Conservation (phyloP, 2,888 invertebrate genomes). For the Cheilosia variabilis region DNA sequence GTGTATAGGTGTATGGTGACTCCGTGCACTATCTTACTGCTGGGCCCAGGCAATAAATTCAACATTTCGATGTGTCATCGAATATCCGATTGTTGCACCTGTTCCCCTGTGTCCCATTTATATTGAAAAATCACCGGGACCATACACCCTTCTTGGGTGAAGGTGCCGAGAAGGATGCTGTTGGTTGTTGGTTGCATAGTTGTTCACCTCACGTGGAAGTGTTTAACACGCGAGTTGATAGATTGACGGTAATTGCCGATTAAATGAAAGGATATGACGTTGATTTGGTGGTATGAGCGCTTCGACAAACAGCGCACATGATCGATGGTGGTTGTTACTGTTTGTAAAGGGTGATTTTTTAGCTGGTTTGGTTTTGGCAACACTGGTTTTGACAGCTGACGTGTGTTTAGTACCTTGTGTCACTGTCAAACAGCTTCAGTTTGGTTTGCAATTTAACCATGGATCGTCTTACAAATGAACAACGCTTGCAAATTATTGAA, state of each 20-base stretch:
- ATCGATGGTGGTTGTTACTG: conserved; percentile 4
- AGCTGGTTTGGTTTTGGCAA: too few species aligned
- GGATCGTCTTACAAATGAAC: too few species aligned
- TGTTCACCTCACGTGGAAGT: conserved; percentile 7
- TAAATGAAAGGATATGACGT: conserved; percentile 40
- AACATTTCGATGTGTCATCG: conserved; percentile 71
- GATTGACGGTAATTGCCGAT: conserved; percentile 54
- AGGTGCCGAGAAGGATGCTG: conserved; percentile 41
- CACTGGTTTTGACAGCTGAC: too few species aligned
- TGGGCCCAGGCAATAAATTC: conserved; percentile 57
- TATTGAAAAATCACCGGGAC: conserved; percentile 44
- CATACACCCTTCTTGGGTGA: conserved; percentile 26
- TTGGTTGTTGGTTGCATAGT: neutral
- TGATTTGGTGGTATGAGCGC: conserved; percentile 10
- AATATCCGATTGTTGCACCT: conserved; percentile 65
- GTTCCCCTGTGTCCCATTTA: conserved; percentile 55
- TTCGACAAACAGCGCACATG: neutral
- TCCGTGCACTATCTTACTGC: neutral
- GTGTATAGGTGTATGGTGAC: neutral
- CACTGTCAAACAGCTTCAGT: too few species aligned
- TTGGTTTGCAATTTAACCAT: too few species aligned
- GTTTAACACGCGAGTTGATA: conserved; percentile 36
- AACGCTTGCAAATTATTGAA: too few species aligned
- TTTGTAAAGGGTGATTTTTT: too few species aligned
- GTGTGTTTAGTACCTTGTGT: too few species aligned